phyloP scores from a whole-genome alignment of 2,797 vertebrate species.

The Serranus cabrilla region DNA sequence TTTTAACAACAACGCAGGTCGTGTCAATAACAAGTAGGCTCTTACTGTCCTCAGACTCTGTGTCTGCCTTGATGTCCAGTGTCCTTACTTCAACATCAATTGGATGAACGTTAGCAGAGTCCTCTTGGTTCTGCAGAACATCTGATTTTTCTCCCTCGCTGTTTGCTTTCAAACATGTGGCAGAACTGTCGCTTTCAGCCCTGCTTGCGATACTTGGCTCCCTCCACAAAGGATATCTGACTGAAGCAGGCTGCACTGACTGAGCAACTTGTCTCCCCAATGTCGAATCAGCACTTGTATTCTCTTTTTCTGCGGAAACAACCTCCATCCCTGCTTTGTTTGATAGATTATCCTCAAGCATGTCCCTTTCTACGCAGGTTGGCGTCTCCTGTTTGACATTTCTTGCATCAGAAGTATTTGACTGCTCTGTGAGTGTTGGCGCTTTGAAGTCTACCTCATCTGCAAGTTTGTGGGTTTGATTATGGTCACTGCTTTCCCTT shows the following conservation, averaged over 20 bases:
- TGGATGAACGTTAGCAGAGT: constrained; percentile 21
- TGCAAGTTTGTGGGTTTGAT: constrained; percentile 58
- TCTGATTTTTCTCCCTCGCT: constrained; percentile 39
- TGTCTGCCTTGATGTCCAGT: constrained; percentile 51
- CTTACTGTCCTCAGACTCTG: constrained; percentile 56
- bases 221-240: constrained; percentile 85
- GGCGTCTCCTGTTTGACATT: constrained; percentile 20
- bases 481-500: constrained; percentile 14
- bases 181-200: constrained; percentile 43
- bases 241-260: constrained; percentile 34
- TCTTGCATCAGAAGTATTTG: background rate
- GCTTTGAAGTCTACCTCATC: constrained; percentile 79
- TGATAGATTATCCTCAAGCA: constrained; percentile 25
- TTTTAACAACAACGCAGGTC: constrained; percentile 81
- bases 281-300: constrained; percentile 17
- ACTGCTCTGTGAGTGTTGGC: constrained; percentile 30
- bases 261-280: constrained; percentile 36
- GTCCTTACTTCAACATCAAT: constrained; percentile 48
- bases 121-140: constrained; percentile 10
- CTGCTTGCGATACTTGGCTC: constrained; percentile 76
- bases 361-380: constrained; percentile 37
- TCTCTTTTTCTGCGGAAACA: constrained; percentile 18
- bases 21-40: constrained; percentile 77
- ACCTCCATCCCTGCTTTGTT: constrained; percentile 23
- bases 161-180: constrained; percentile 28